Percentiles rank a stretch among this genome's conserved stretches.
These are phyloP conservation scores for Pungitius pungitius DNA, from an alignment of 2,113 vertebrate genomes.

Conservation along the genomic window DNA sequence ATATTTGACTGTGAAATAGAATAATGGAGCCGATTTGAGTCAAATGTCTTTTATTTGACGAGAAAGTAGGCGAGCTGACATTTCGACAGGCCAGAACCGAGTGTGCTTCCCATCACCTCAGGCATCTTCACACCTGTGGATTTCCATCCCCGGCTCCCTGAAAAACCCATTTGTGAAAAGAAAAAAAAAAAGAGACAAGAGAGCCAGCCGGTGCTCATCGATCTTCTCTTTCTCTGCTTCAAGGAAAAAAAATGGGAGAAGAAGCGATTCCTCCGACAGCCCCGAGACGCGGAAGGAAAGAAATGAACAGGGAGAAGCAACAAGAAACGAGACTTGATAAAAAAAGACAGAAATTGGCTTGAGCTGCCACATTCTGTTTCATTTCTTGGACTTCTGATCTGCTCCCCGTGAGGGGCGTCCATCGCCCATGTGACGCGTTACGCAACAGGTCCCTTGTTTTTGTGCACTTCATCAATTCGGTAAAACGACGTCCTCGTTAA, in stretches of 20 bases:
- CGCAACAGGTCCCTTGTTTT: too few species aligned
- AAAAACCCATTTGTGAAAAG: not conserved
- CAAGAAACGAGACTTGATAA: not conserved
- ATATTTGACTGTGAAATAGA: not conserved
- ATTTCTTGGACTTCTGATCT: too few species aligned
- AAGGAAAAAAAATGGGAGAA: slow-evolving; percentile 12
- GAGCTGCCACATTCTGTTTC: slow-evolving; percentile 22
- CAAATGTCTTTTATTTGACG: not conserved
- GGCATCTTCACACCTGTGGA: slow-evolving; percentile 10
- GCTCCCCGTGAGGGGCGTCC: too few species aligned
- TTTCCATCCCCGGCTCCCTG: not conserved
- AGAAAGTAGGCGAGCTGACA: not conserved
- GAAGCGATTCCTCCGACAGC: not conserved
- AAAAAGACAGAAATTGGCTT: not conserved
- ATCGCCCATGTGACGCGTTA: too few species aligned
- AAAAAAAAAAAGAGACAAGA: not conserved
- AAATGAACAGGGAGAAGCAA: not conserved
- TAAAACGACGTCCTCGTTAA: too few species aligned
- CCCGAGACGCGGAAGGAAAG: slow-evolving; percentile 5
- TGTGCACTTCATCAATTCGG: too few species aligned
- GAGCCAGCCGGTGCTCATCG: not conserved
- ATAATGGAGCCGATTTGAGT: not conserved
- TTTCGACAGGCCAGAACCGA: not conserved
- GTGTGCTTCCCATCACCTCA: slow-evolving; percentile 4
- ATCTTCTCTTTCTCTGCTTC: slow-evolving; percentile 5